Evolutionary conservation across 2,888 invertebrate species (phyloP).

Genomic region (Melikaiella ostensackeni): DNA sequence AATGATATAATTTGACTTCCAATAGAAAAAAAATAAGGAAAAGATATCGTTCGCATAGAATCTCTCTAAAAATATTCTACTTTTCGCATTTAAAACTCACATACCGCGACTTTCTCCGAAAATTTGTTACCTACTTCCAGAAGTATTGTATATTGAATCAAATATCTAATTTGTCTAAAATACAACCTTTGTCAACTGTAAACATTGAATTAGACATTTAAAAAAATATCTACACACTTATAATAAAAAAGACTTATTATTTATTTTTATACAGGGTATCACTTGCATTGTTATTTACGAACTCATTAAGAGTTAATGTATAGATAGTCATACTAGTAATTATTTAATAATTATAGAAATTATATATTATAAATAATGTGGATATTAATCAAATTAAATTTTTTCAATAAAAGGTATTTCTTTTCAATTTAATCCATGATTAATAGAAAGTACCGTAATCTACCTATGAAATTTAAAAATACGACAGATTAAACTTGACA

Average conservation of each 20-base stretch:
- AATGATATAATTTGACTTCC: neutral
- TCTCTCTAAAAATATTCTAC: neutral
- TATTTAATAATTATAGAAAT: neutral
- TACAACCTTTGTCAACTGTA: neutral
- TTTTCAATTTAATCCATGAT: neutral
- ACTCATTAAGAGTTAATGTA: neutral
- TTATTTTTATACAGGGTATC: neutral
- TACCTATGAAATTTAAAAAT: neutral
- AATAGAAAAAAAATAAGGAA: neutral
- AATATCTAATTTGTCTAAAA: neutral
- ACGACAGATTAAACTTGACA: neutral
- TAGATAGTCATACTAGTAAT: neutral
- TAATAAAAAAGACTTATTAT: neutral
- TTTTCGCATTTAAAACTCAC: neutral
- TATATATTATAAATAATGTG: neutral
- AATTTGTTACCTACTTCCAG: neutral
- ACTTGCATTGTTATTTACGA: neutral
- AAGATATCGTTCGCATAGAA: conserved; percentile 11
- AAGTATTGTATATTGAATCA: no score
- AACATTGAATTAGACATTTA: neutral
- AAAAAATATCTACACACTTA: neutral
- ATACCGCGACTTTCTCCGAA: neutral
- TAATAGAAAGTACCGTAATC: neutral
- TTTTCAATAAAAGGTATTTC: neutral
- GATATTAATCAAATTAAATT: neutral